Evolutionary conservation across 2,888 invertebrate genomes (phyloP), one percentile per base, ranked within the genome.

Genomic region (Chrysolina haemoptera): DNA sequence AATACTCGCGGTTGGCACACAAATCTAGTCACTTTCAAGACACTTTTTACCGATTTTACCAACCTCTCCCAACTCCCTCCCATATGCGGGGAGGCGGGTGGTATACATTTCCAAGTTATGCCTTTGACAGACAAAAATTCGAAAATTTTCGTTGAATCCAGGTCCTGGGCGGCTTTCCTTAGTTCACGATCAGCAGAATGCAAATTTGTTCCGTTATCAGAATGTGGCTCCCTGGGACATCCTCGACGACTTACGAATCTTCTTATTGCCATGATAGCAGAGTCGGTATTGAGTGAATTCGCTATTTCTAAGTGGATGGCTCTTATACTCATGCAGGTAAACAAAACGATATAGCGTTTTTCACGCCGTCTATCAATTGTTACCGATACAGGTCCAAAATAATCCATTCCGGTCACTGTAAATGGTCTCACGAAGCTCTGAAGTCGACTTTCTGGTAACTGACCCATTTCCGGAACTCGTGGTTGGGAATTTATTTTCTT

Each of bases 331-430:
- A 71, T 67, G 35, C 72, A 71, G 16, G 62, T 70, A 62, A 74
- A 74, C 8, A 74, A 14, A n/a, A 70, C 66, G 9, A 65, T 67
- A 59, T 67, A 74, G n/a, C 74, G n/a, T 48, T 71, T 71, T 64
- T 74, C 71, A 18, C 35, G 27, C 40, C 71, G 41, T 55, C 75
- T 62, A 12, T 71, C 71, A 43, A 71, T 20, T 3, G 69, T 55
- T 62, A 75, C 71, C 20, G 53, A 18, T 18, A 75, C 48, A 27
- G 75, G 64, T 14, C 75, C 70, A 71, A 71, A 71, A 35, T 71
- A 55, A 41, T 75, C 63, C 40, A 70, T 68, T 12, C 70, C 66
- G 4, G 62, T 65, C 9, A 64, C 40, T 10, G 68, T 75, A 35
- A 70, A 75, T 11, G 70, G 55, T 71, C 55, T 70, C 8, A 14